Base-by-base conservation (phyloP, 2,888 invertebrate species). In the Seladonia tumulorum region DNA sequence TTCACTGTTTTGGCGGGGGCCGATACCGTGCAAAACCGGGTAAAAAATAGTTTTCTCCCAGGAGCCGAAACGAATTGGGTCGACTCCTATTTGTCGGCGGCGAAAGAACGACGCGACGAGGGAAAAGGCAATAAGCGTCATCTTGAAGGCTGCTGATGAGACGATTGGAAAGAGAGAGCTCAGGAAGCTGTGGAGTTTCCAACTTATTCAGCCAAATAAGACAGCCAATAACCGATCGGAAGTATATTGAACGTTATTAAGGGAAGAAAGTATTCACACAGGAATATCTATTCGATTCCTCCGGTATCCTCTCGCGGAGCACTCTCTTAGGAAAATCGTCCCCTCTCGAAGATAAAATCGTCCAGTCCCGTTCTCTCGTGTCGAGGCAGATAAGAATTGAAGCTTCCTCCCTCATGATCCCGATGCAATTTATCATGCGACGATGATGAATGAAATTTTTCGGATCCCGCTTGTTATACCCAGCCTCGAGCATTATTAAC, bases 231-330 rank as follows among this genome's bases (percentile, higher is more conserved):
- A 66, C 66, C 74, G 39, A 63, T 63, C 12, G 49, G 25, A 63
- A 66, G 39, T 49, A 53, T 49, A 78, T 70, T 78, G 39, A 18
- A 79, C 49, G 42, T 74, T 49, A 66, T 74, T 74, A 47, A 14
- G 16, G 25, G 22, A 18, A 63, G 25, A 74, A 66, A 79, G 74
- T 79, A 79, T 74, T 79, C 73, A 79, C 49, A 49, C 63, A 49
- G 63, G 73, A 18, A 66, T 63, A 49, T 42, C 73, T 16, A n/a
- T 25, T 35, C 47, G 22, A 25, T 10, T 79, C 39, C 16, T 66
- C 18, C 18, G 22, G 63, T 22, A 22, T 4, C n/a, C 39, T 42
- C 25, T 42, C 25, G 7, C 14, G 42, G 39, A 42, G 25, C 35
- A 22, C 22, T n/a, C 42, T 57, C 42, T 70, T 57, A 8, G n/a